A percentile compares a stretch with the other conserved stretches of the same genome.
Conservation (phyloP, 2,888 invertebrate species). For the Drosophila maculinotata region DNA sequence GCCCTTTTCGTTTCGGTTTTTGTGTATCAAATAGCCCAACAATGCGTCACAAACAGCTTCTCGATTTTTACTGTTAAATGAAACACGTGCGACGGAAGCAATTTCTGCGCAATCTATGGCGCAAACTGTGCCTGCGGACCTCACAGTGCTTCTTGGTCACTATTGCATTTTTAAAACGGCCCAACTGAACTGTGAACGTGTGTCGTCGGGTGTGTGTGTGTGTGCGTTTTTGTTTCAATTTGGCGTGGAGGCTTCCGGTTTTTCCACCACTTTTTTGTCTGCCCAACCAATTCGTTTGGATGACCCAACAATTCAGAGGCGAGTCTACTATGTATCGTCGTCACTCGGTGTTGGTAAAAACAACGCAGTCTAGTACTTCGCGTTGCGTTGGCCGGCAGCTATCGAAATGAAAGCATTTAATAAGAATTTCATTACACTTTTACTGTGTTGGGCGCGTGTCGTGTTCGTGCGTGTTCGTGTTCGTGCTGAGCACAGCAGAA, state of each 20-base stretch:
- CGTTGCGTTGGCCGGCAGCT: slow-evolving; percentile 1
- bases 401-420: slow-evolving; percentile 40
- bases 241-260: slow-evolving; percentile 59
- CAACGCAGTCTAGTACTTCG: slow-evolving; percentile 26
- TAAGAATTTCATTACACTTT: slow-evolving; percentile 14
- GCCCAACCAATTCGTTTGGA: slow-evolving; percentile 42
- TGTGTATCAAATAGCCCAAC: slow-evolving; percentile 54
- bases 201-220: slow-evolving; percentile 2
- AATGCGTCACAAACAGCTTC: slow-evolving; percentile 55
- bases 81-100: slow-evolving; percentile 82
- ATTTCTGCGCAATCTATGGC: slow-evolving; percentile 74
- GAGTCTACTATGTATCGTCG: slow-evolving; percentile 31
- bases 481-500: too few species aligned
- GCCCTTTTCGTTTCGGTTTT: slow-evolving; percentile 12
- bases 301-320: slow-evolving; percentile 37
- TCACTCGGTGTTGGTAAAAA: slow-evolving; percentile 38
- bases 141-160: slow-evolving; percentile 40
- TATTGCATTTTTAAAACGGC: slow-evolving; percentile 57
- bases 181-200: slow-evolving; percentile 20
- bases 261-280: slow-evolving; percentile 31
- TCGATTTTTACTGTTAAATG: slow-evolving; percentile 75
- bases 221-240: slow-evolving; percentile 57
- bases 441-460: too few species aligned
- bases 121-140: slow-evolving; percentile 50
- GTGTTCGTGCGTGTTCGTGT: too few species aligned